Base-by-base conservation (phyloP, 2,888 invertebrate genomes). In the Smittia aterrima region DNA sequence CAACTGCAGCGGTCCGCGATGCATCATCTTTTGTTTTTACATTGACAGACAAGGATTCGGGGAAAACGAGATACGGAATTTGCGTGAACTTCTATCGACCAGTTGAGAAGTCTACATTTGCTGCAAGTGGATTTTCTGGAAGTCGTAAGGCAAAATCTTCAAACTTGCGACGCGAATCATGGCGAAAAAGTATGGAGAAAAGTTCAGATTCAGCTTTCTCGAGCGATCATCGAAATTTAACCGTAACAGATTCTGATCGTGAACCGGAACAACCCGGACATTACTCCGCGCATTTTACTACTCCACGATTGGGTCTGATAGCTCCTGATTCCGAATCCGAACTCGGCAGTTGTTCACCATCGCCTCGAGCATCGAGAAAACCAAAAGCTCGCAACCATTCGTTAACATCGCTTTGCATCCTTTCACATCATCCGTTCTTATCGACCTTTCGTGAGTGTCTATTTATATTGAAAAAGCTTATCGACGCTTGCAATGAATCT, bases 381-480 rank as follows among this genome's bases (percentile, higher is more conserved):
- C 92, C 93, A 89, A 89, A 92, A 79, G 86, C 93, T 77, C 87
- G 95, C 78, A 96, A 94, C 84, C 95, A 96, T 83, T 96, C 98
- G 13, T 85, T 99, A 78, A 99, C 99, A 47, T 98, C 98, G 67
- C 86, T 99, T 75, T 99, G 99, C 85, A 89, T 99, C 78, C 88
- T 99, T 75, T 98, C 98, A 76, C 99, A 99, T 86, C 98, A 99
- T 86, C 98, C 98, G 41, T 99, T 99, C 85, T 97, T 99, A 85
- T 93, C 98, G 76, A 96, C 94, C 80, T 99, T 99, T 86, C 92
- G 99, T 77, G 96, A 98, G 86, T 96, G 98, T 86, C 89, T 99
- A 78, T 94, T 93, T 85, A 92, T 97, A 79, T 86, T 99, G 79
- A 95, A 96, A 84, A 93, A 93, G 81, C 86, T 99, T 77, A 96